phyloP scores from a whole-genome alignment of 2,888 invertebrate species.

The Erpobdella octoculata region DNA sequence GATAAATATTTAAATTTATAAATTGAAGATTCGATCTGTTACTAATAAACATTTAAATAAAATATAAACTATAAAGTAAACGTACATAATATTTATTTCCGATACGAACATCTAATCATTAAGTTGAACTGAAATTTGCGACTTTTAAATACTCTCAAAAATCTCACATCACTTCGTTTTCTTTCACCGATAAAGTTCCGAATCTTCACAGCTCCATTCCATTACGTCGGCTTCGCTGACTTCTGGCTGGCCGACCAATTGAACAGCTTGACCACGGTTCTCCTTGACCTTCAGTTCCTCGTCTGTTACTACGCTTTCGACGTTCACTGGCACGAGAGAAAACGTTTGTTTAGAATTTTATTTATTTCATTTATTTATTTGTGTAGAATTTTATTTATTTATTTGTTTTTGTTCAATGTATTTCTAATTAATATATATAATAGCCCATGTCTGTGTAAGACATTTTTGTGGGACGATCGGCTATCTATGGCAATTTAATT shows the following conservation, averaged over 20 bases:
- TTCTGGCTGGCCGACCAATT: conserved; percentile 98
- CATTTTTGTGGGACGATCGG: not conserved
- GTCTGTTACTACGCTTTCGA: conserved; percentile 70
- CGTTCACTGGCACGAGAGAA: conserved; percentile 49
- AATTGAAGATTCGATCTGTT: too few relatives aligned
- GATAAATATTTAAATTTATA: too few relatives aligned
- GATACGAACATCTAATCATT: too few relatives aligned
- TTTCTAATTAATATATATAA: too few relatives aligned
- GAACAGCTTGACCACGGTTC: conserved; percentile 79
- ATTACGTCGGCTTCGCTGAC: conserved; percentile 88
- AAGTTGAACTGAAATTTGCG: too few relatives aligned
- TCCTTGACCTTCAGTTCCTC: conserved; percentile 88
- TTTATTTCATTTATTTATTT: not conserved
- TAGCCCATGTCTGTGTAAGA: too few relatives aligned
- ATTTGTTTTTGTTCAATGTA: not conserved
- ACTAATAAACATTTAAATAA: too few relatives aligned
- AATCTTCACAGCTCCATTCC: conserved; percentile 78
- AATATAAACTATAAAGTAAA: too few relatives aligned
- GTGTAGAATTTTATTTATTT: not conserved
- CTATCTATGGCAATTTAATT: too few relatives aligned
- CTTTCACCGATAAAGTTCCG: conserved; percentile 44
- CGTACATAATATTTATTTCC: too few relatives aligned
- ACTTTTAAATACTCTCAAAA: too few relatives aligned
- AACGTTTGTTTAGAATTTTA: conserved; percentile 36
- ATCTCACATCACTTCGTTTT: too few relatives aligned